phyloP scores from a whole-genome alignment of 2,113 vertebrate genomes.

The Pithys albifrons region DNA sequence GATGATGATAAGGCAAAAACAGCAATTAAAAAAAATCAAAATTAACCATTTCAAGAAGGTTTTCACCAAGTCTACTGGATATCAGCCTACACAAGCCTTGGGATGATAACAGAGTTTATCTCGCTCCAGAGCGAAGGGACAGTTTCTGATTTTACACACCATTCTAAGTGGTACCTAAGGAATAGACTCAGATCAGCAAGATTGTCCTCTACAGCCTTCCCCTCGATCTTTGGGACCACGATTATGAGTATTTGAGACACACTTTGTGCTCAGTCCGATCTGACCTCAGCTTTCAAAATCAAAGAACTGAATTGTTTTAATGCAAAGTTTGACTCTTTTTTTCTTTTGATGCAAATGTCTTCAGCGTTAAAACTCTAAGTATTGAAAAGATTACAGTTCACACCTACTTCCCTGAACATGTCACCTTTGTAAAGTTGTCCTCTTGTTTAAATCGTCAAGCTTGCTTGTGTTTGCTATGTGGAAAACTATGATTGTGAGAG shows the following conservation, averaged over 20 bases:
- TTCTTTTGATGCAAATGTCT: background rate
- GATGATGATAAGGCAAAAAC: background rate
- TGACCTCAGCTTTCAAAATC: background rate
- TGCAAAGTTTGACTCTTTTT: rapidly evolving
- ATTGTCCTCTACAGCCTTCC: background rate
- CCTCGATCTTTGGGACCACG: background rate
- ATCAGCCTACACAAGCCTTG: rapidly evolving
- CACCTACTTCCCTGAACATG: rapidly evolving
- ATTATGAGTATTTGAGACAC: background rate
- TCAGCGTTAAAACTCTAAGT: background rate
- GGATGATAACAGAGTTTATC: background rate
- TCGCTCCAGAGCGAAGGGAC: background rate
- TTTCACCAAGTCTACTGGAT: background rate
- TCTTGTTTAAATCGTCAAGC: background rate
- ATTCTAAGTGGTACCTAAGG: background rate
- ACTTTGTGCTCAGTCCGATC: background rate
- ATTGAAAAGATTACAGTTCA: background rate
- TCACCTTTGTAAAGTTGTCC: background rate
- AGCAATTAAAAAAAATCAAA: background rate
- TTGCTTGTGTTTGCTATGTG: background rate
- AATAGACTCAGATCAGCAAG: background rate
- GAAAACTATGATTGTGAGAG: background rate
- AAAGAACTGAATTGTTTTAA: background rate
- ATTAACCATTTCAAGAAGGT: background rate
- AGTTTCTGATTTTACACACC: background rate